Evolutionary conservation across 1,140 invertebrate species (phyloP).

Genomic region (Brachionus asplanchnoidis): DNA sequence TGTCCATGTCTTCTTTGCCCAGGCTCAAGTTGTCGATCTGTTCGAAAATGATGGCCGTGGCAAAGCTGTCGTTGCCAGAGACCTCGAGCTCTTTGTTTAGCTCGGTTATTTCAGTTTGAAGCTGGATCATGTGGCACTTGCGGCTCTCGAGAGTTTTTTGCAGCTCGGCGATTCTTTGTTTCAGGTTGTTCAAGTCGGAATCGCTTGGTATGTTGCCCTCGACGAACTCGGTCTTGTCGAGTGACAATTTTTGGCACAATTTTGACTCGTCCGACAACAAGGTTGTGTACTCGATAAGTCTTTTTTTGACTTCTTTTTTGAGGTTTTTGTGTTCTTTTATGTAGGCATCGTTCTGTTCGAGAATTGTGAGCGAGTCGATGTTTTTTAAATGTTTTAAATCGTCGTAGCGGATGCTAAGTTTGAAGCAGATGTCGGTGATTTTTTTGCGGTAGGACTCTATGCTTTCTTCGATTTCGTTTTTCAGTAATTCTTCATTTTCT

Average conservation of each 20-base stretch:
- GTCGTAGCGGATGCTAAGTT: not conserved
- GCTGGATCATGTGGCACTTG: not conserved
- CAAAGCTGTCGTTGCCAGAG: not conserved
- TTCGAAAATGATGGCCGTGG: slow-evolving; percentile 9
- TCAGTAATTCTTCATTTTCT: not conserved
- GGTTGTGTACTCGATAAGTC: not conserved
- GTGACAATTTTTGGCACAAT: not conserved
- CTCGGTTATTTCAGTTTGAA: not conserved
- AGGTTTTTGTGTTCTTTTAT: not conserved
- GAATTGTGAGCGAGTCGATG: not conserved
- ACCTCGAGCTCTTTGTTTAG: not conserved
- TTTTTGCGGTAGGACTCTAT: not conserved
- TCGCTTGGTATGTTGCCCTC: not conserved
- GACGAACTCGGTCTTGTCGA: not conserved
- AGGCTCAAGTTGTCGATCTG: not conserved
- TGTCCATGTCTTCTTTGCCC: not conserved
- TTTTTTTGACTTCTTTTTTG: slow-evolving; percentile 28
- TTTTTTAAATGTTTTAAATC: slow-evolving; percentile 6
- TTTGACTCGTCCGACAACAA: not conserved
- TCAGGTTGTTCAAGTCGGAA: not conserved
- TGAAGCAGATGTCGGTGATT: slow-evolving; percentile 17
- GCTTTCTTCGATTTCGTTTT: not conserved
- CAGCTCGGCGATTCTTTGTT: not conserved
- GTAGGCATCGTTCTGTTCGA: not conserved
- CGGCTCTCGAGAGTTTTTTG: not conserved